phyloP scores from a whole-genome alignment of 2,113 vertebrate genomes.

The Seriola rivoliana region DNA sequence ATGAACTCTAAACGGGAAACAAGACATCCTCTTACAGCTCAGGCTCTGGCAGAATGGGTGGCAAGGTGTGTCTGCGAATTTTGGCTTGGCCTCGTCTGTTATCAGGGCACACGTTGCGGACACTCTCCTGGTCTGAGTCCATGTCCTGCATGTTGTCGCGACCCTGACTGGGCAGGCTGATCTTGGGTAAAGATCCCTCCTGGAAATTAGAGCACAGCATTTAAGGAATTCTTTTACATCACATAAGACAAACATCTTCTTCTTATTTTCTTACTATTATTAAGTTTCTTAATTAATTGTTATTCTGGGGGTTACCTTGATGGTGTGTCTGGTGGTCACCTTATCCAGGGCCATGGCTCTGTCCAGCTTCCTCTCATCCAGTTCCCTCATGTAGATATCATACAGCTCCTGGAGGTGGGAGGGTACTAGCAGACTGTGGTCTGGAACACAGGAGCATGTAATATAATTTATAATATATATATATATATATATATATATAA shows the following conservation, averaged over 20 bases:
- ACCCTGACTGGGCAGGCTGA: slow-evolving; percentile 73
- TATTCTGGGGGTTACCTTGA: slow-evolving; percentile 81
- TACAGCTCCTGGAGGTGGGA: slow-evolving; percentile 89
- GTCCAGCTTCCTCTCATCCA: slow-evolving; percentile 87
- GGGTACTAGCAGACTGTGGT: slow-evolving; percentile 88
- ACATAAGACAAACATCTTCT: background rate
- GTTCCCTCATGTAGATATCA: slow-evolving; percentile 86
- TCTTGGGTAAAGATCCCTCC: slow-evolving; percentile 86
- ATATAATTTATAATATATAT: too few relatives aligned
- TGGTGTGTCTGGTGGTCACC: slow-evolving; percentile 80
- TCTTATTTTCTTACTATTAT: background rate
- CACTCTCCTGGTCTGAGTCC: slow-evolving; percentile 88
- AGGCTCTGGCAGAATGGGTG: slow-evolving; percentile 82
- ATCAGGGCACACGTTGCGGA: slow-evolving; percentile 79
- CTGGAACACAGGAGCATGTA: slow-evolving; percentile 68
- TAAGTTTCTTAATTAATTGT: background rate
- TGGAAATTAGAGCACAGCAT: slow-evolving; percentile 48
- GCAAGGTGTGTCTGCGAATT: slow-evolving; percentile 80
- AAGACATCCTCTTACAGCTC: slow-evolving; percentile 83
- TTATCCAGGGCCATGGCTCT: slow-evolving; percentile 85
- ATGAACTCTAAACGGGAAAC: background rate
- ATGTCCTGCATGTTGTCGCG: slow-evolving; percentile 81
- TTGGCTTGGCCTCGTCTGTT: slow-evolving; percentile 71
- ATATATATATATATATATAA: background rate
- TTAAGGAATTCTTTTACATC: background rate